Percentiles rank a stretch among this genome's conserved stretches.
Conservation (phyloP, 53 echinoderm and acorn worm species). For the Luidia sarsii region DNA sequence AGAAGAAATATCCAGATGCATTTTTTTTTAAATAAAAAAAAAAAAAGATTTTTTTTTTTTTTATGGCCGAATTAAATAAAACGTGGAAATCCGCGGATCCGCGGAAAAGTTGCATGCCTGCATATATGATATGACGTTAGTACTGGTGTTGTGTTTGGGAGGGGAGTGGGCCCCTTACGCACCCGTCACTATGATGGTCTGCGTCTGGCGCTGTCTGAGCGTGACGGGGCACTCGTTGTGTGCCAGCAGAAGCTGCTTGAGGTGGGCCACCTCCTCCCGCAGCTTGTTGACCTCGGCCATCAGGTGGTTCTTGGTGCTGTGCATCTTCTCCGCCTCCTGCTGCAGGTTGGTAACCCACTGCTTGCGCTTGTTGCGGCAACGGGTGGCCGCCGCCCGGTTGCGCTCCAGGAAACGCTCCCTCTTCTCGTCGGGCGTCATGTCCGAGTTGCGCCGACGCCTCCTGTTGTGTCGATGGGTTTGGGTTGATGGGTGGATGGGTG, state of each 20-base stretch:
- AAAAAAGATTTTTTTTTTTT: too few species aligned
- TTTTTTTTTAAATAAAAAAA: too few species aligned
- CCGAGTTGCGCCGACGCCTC: conserved; percentile 42
- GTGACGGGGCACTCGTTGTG: conserved; percentile 97
- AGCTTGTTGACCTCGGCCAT: conserved; percentile 82
- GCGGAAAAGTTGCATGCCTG: too few species aligned
- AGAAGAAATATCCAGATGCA: too few species aligned
- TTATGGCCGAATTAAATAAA: too few species aligned
- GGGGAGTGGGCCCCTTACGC: too few species aligned
- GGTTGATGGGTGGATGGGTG: too few species aligned
- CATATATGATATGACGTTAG: too few species aligned
- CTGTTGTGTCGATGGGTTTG: too few species aligned
- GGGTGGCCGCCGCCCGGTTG: conserved; percentile 89
- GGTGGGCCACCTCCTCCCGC: conserved; percentile 86
- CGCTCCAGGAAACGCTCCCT: conserved; percentile 85
- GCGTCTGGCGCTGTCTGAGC: conserved; percentile 65
- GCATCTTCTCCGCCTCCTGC: conserved; percentile 75
- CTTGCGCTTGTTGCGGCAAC: conserved; percentile 91
- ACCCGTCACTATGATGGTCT: conserved; percentile 55
- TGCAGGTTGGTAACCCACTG: conserved; percentile 73
- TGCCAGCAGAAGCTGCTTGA: conserved; percentile 87
- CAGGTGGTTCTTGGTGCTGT: conserved; percentile 55
- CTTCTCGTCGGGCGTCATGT: conserved; percentile 65
- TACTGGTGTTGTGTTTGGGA: too few species aligned
- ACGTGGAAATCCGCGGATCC: too few species aligned